Evolutionary conservation across 2,113 vertebrate species (phyloP).

Genomic region (Cyanoderma ruficeps): DNA sequence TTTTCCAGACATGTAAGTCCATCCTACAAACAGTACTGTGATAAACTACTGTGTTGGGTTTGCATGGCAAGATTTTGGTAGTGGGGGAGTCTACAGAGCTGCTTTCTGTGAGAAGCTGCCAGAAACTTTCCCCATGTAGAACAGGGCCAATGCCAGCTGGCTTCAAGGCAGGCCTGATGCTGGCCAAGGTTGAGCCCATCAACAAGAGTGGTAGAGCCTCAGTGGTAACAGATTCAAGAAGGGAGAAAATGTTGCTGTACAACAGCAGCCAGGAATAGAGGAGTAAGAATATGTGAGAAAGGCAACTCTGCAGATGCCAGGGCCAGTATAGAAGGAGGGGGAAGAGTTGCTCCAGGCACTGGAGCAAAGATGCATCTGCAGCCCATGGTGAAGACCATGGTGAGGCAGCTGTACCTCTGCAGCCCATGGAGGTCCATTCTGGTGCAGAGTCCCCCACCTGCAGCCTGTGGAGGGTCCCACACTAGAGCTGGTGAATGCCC

Average conservation of each 20-base stretch:
- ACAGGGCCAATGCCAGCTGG: not conserved
- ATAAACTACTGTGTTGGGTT: not conserved
- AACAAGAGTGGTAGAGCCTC: not conserved
- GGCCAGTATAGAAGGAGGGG: not conserved
- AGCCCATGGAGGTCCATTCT: not conserved
- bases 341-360: not conserved
- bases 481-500: too few relatives aligned
- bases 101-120: not conserved
- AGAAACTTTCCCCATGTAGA: not conserved
- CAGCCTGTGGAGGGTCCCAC: not conserved
- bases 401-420: not conserved
- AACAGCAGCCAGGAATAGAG: not conserved
- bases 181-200: not conserved
- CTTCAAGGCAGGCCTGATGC: accelerated
- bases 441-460: not conserved
- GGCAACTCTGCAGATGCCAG: not conserved
- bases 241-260: not conserved
- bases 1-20: not conserved
- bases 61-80: not conserved
- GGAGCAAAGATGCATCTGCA: not conserved
- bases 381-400: not conserved
- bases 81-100: not conserved
- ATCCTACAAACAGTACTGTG: accelerated
- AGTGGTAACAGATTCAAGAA: not conserved
- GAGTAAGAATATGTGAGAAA: not conserved